Evolutionary conservation across 2,888 invertebrate species (phyloP), one percentile per base, ranked within the genome.

Genomic region (Mylabris sibirica): DNA sequence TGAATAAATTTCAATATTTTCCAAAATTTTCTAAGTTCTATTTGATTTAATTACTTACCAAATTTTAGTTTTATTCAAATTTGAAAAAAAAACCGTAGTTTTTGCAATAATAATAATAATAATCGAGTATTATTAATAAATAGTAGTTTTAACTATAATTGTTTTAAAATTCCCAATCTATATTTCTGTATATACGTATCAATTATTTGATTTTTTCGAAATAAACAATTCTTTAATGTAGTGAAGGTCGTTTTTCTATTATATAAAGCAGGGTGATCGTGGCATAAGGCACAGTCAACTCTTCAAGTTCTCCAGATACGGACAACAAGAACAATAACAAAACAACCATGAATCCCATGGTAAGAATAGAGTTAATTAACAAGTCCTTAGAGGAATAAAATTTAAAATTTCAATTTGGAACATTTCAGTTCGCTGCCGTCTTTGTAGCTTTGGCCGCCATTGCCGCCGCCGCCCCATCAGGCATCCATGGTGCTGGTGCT

Each of bases 191-290:
- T 61, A 64, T 63, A 65, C 63, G 63, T 30, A 69, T 38, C 62
- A 67, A 70, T 70, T 70, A 67, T 64, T 41, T 11, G 12, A 64
- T 65, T 59, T 67, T 70, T 70, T 67, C 59, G 30, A 70, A 61
- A 30, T 26, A 22, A 41, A 65, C 66, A 71, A 68, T 67, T 65
- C 65, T 66, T 69, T 60, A 67, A 67, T 66, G 66, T 64, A 38
- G 60, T 68, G 72, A 75, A 76, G 76, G 76, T 75, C 76, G 69
- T 24, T 53, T 62, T 64, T 66, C 57, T 61, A 69, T 63, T 72
- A 75, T 74, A 76, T 75, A 75, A 71, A 72, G 68, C 60, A 60
- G 75, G 75, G 75, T 73, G 67, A 71, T 44, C 60, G 62, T 62
- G 57, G 62, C 59, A 24, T 59, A 22, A 63, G 49, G 61, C 26